phyloP scores from a whole-genome alignment of 92 coral and sea anemone species.

The Zoanthus gigantus region DNA sequence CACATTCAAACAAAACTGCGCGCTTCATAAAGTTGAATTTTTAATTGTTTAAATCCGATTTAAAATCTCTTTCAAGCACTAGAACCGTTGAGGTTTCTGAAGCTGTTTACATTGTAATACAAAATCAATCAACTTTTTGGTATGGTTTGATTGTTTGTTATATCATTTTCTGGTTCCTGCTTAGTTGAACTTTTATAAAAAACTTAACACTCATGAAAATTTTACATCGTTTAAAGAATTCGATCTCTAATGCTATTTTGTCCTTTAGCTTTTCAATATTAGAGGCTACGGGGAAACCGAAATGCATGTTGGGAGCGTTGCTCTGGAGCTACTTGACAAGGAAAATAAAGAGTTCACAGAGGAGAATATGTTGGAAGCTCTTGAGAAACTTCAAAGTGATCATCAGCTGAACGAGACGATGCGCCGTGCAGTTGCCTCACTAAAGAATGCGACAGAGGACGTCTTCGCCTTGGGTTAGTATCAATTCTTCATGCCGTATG shows the following conservation, averaged over 20 bases:
- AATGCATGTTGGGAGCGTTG: neutral
- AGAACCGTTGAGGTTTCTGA: no score
- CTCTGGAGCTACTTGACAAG: constrained; percentile 1
- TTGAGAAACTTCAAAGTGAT: neutral
- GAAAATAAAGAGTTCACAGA: constrained; percentile 3
- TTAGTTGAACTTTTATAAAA: no score
- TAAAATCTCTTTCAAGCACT: no score
- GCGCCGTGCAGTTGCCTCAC: neutral
- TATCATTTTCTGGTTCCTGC: no score
- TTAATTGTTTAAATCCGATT: no score
- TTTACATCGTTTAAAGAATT: no score
- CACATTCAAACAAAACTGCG: no score
- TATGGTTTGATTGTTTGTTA: no score
- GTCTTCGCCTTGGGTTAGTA: neutral
- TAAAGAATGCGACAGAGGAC: neutral
- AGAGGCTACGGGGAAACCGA: neutral
- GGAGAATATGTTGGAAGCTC: neutral
- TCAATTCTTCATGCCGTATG: neutral
- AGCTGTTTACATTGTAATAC: no score
- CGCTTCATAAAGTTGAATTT: no score
- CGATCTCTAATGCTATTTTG: neutral
- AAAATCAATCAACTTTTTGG: no score
- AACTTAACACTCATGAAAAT: no score
- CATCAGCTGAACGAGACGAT: neutral
- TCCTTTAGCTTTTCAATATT: neutral